phyloP scores from a whole-genome alignment of 2,888 invertebrate species.

The Smittia aterrima region DNA sequence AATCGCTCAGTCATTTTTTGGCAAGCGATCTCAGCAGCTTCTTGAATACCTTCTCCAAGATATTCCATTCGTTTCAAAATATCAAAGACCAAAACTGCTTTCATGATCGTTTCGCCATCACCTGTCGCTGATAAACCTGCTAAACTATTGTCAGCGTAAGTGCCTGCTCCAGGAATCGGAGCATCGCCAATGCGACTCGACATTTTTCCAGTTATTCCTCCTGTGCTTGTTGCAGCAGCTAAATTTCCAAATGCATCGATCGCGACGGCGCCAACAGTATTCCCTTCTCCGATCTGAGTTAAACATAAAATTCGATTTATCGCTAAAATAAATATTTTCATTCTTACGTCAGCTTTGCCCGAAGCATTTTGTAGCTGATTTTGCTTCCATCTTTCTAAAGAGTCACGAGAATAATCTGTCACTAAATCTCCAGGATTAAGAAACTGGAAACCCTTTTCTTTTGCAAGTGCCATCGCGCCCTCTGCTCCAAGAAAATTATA shows the following conservation, averaged over 20 bases:
- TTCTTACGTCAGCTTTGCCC: neutral
- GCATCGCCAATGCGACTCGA: slow-evolving; percentile 78
- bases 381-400: slow-evolving; percentile 55
- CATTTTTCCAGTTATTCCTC: slow-evolving; percentile 78
- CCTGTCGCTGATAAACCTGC: slow-evolving; percentile 81
- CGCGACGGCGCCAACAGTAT: slow-evolving; percentile 68
- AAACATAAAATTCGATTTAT: too few relatives aligned
- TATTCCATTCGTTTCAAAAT: slow-evolving; percentile 65
- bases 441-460: slow-evolving; percentile 59
- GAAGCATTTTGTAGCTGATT: slow-evolving; percentile 46
- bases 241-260: slow-evolving; percentile 70
- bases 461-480: slow-evolving; percentile 69
- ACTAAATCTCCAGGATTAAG: slow-evolving; percentile 63
- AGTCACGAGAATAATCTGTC: slow-evolving; percentile 59
- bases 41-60: slow-evolving; percentile 58
- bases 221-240: slow-evolving; percentile 81
- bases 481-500: slow-evolving; percentile 69
- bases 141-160: slow-evolving; percentile 69
- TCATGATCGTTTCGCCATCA: slow-evolving; percentile 77
- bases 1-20: slow-evolving; percentile 64
- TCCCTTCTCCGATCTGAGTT: neutral
- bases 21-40: slow-evolving; percentile 63
- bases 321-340: too few relatives aligned
- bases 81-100: slow-evolving; percentile 70
- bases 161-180: slow-evolving; percentile 70